These are phyloP conservation scores for Hycleus cichorii DNA, from an alignment of 1,140 invertebrate genomes.

Conservation along the genomic window DNA sequence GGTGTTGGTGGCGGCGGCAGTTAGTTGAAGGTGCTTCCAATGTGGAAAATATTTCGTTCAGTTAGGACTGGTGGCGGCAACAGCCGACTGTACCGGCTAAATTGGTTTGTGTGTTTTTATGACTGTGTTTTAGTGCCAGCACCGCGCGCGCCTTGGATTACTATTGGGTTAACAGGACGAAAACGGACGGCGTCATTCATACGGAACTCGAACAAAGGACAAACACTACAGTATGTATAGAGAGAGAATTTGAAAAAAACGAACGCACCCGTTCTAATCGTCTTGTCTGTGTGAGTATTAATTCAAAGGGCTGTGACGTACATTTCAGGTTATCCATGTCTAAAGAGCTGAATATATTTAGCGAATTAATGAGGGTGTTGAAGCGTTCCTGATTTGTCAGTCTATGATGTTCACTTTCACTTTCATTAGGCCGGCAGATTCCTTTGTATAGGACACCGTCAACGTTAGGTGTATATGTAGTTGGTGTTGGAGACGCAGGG, in stretches of 20 bases:
- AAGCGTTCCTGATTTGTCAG: conserved; percentile 4
- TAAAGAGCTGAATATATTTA: too few species aligned
- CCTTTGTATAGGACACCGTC: conserved; percentile 23
- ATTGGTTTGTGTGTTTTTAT: conserved; percentile 43
- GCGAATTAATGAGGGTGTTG: conserved; percentile 4
- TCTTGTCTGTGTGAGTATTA: too few species aligned
- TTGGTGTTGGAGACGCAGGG: conserved; percentile 19
- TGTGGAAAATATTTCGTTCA: conserved; percentile 5
- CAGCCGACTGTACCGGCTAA: conserved; percentile 34
- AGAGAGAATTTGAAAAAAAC: too few species aligned
- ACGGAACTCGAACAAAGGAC: conserved; percentile 8
- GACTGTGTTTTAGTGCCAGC: conserved; percentile 40
- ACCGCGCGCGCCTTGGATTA: conserved; percentile 37
- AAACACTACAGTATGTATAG: background rate
- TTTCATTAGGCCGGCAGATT: conserved; percentile 6
- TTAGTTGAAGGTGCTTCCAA: conserved; percentile 12
- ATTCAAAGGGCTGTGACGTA: too few species aligned
- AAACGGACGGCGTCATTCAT: conserved; percentile 25
- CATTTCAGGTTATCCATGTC: too few species aligned
- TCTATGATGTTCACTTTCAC: conserved; percentile 8
- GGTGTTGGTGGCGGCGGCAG: conserved; percentile 6
- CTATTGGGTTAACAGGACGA: conserved; percentile 38
- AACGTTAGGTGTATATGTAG: conserved; percentile 1
- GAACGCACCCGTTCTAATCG: too few species aligned
- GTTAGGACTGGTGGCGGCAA: conserved; percentile 10